Base-by-base conservation (phyloP, 92 coral and sea anemone genomes). In the Anthopleura xanthogrammica region DNA sequence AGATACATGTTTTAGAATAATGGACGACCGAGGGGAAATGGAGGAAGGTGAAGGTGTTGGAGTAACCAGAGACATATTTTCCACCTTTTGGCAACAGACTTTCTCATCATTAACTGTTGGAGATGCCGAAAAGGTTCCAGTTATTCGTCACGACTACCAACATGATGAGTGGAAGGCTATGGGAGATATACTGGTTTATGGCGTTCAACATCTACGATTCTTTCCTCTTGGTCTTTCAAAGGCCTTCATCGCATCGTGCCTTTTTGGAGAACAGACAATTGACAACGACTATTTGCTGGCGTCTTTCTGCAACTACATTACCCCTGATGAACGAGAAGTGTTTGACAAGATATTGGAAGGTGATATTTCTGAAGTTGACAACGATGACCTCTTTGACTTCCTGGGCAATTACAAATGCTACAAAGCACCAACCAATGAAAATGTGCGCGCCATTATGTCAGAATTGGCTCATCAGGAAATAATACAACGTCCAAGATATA, bases 381-480 rank as follows among this genome's bases (percentile, higher is more conserved):
- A 88, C 83, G 90, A 87, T 65, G 94, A 91, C 68, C 83, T 83
- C 24, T 68, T 76, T n/a, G 87, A 90, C 79, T 87, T 91, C 82
- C 83, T 91, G 65, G 83, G 82, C 36, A 79, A 77, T 77, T 86
- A 79, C 70, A 86, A 88, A 52, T 72, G 89, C 85, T 83, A 81
- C 75, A 82, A 57, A 76, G 42, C 80, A 75, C 87, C 84, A 48
- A 85, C 90, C 72, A 78, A 76, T 83, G 87, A 83, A 13, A 88
- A 88, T 84, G 73, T 88, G 58, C 72, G 75, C 60, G 70, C 71
- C 22, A 85, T 91, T 66, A 75, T 91, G 36, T 75, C 86, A 78
- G 89, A 91, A 79, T 78, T 91, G 54, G 89, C 91, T 24, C 91
- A 90, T 60, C 89, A 91, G 82, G 94, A 91, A 73, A 22, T 87